Conservation (phyloP, 2,888 invertebrate genomes). For the Crocallis elinguaria region DNA sequence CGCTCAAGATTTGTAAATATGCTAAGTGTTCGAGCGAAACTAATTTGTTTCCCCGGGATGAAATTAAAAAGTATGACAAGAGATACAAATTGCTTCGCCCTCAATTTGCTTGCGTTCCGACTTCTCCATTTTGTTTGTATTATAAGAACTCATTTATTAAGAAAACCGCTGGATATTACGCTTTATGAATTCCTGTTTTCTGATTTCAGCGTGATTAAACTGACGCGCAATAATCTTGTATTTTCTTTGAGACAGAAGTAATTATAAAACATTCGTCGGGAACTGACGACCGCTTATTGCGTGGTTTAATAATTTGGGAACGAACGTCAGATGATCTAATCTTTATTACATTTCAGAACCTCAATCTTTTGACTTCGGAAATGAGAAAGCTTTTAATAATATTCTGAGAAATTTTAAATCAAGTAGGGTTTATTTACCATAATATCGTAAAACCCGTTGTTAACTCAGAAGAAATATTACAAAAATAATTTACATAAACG, state of each 20-base stretch:
- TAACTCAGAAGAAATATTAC: no score
- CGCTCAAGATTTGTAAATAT: slow-evolving; percentile 66
- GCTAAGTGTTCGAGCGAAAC: slow-evolving; percentile 69
- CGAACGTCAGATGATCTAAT: slow-evolving; percentile 23
- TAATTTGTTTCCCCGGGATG: slow-evolving; percentile 70
- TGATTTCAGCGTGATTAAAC: slow-evolving; percentile 41
- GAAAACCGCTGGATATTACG: slow-evolving; percentile 64
- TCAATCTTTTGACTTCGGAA: slow-evolving; percentile 21
- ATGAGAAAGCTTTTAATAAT: slow-evolving; percentile 15
- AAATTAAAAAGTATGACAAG: slow-evolving; percentile 81
- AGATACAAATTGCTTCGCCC: slow-evolving; percentile 75
- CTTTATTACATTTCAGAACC: slow-evolving; percentile 29
- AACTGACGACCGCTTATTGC: slow-evolving; percentile 28
- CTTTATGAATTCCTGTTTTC: slow-evolving; percentile 49
- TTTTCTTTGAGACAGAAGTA: slow-evolving; percentile 34
- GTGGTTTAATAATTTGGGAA: slow-evolving; percentile 30
- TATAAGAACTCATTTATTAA: slow-evolving; percentile 72
- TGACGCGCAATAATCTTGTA: slow-evolving; percentile 35
- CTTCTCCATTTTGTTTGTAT: slow-evolving; percentile 71
- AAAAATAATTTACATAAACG: no score
- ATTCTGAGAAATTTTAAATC: slow-evolving; percentile 4
- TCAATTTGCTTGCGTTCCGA: slow-evolving; percentile 69
- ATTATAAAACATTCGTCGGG: slow-evolving; percentile 31
- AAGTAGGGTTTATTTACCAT: slow-evolving; percentile 1
- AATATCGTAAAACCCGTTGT: neutral